A percentile compares a stretch with the other conserved stretches of the same genome.
phyloP scores from a whole-genome alignment of 2,113 vertebrate species.

The Spea bombifrons region DNA sequence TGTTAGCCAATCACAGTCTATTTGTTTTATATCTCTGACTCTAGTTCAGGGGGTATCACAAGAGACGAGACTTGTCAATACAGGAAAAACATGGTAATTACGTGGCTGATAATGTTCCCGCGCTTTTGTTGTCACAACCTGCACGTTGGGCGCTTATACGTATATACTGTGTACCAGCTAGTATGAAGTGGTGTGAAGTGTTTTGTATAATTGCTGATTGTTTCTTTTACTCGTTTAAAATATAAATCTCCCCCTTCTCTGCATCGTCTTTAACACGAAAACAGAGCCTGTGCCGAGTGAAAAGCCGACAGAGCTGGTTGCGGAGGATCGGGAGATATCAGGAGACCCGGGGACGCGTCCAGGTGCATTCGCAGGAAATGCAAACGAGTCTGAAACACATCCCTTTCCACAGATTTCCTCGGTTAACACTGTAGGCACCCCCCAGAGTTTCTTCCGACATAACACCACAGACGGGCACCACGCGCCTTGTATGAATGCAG shows the following conservation, averaged over 20 bases:
- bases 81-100: no score
- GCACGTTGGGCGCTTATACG: no score
- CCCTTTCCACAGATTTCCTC: background rate
- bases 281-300: background rate
- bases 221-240: no score
- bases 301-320: background rate
- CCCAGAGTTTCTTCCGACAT: background rate
- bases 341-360: background rate
- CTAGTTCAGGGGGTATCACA: no score
- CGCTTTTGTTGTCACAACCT: no score
- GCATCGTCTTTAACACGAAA: constrained; percentile 8
- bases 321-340: background rate
- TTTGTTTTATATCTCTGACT: no score
- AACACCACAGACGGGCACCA: background rate
- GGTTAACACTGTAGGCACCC: background rate
- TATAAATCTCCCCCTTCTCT: background rate
- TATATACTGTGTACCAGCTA: no score
- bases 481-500: background rate
- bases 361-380: background rate
- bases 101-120: no score
- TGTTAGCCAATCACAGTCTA: no score
- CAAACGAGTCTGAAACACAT: background rate
- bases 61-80: no score
- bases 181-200: no score
- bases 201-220: background rate